Evolutionary conservation across 2,113 vertebrate genomes (phyloP), one percentile per base, ranked within the genome.

Genomic region (Trematocara marginatum): DNA sequence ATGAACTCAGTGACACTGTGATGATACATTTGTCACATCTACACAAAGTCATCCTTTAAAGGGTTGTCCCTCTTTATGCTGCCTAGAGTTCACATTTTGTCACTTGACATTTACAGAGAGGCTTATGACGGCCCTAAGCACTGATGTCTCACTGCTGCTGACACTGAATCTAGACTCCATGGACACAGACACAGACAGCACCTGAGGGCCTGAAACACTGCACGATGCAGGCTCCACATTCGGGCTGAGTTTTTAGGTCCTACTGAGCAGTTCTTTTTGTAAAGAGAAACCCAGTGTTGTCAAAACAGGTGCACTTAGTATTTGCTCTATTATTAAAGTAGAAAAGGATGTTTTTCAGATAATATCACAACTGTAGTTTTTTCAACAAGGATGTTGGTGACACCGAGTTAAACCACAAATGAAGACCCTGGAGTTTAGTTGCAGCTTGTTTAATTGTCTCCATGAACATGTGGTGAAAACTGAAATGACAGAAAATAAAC

Each of bases 21-120:
- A 90, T 92, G 92, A 94, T 94, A 88, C 91, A 92, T 95, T 95
- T 94, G 92, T 95, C 94, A 93, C 86, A 90, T 91, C 90, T 85
- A 83, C 83, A 92, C 92, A 92, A 88, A 93, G 91, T 93, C 89
- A 76, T 91, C 83, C 83, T 92, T 92, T 89, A 88, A 88, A 91
- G 81, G 81, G 78, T 88, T 87, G 90, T 94, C 93, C 90, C 90
- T 91, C 89, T 89, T 92, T 84, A 89, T 91, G 91, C 85, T 64
- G 85, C 88, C 90, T 87, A 69, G 84, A 92, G 93, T 93, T 95
- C 92, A 93, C 89, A 91, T 93, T 93, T 92, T 94, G 91, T 92
- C 92, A 93, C 90, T 93, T 95, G 93, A 94, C 93, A 95, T 96
- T 95, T 95, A 86, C 88, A 66, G 83, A 82, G 88, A 87, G 80